Conservation (phyloP, 37 sponge, comb jelly and placozoan genomes). For the Haliclona indistincta region DNA sequence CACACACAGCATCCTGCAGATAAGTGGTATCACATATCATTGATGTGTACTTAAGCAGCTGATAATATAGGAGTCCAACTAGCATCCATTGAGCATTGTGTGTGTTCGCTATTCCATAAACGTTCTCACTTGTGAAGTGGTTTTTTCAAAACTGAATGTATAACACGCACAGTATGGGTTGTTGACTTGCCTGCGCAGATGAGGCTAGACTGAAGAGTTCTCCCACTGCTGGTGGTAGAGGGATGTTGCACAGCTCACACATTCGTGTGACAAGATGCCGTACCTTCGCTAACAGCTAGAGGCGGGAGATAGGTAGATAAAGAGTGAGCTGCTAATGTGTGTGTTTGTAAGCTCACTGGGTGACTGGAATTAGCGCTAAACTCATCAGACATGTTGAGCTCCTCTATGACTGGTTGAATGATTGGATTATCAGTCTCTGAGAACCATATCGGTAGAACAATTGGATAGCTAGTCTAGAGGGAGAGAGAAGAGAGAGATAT, state of each 20-base stretch:
- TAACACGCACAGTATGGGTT: too few relatives aligned
- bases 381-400: slow-evolving; percentile 70
- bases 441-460: slow-evolving; percentile 75
- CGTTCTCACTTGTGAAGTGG: neutral
- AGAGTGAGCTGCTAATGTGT: neutral
- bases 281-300: slow-evolving; percentile 68
- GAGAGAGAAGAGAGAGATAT: neutral
- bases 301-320: neutral
- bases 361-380: slow-evolving; percentile 50
- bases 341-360: slow-evolving; percentile 37
- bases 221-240: slow-evolving; percentile 61
- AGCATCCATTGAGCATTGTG: too few relatives aligned
- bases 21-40: too few relatives aligned
- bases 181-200: slow-evolving; percentile 28
- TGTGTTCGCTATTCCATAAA: neutral
- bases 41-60: too few relatives aligned
- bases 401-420: slow-evolving; percentile 49
- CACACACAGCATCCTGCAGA: too few relatives aligned
- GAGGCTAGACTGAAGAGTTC: slow-evolving; percentile 79
- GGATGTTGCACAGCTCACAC: slow-evolving; percentile 31
- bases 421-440: slow-evolving; percentile 54
- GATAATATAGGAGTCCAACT: too few relatives aligned
- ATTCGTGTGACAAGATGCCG: slow-evolving; percentile 43
- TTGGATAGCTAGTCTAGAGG: slow-evolving; percentile 70
- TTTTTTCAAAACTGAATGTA: neutral